Evolutionary conservation across 2,113 vertebrate genomes (phyloP).

Genomic region (Tretioscincus oriximinensis): DNA sequence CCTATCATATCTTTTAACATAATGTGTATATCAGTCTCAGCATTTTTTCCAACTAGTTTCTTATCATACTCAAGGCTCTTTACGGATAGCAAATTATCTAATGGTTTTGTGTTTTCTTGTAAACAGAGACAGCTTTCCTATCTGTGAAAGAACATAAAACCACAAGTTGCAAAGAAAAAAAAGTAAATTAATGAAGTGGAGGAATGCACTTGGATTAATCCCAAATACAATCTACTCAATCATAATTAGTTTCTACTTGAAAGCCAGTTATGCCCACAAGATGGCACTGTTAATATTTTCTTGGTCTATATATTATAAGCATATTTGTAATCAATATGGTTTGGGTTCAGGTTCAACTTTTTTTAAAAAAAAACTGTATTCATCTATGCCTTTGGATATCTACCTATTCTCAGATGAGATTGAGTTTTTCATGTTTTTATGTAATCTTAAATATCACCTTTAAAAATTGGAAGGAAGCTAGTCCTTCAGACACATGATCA

Average conservation of each 20-base stretch:
- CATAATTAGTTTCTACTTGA: not conserved
- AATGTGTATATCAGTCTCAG: not conserved
- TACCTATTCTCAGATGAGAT: not conserved
- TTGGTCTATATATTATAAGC: slow-evolving; percentile 21
- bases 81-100: slow-evolving; percentile 9
- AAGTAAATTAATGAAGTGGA: slow-evolving; percentile 1
- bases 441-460: not conserved
- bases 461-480: not conserved
- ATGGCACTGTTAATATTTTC: slow-evolving; percentile 4
- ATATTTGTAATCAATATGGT: not conserved
- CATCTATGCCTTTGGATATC: not conserved
- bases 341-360: not conserved
- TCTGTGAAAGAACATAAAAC: not conserved
- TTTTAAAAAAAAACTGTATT: not conserved
- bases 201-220: not conserved
- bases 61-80: not conserved
- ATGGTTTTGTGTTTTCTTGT: not conserved
- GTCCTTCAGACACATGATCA: not conserved
- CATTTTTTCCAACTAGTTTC: not conserved
- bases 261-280: not conserved
- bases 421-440: not conserved
- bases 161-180: not conserved
- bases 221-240: slow-evolving; percentile 15
- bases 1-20: too few species aligned
- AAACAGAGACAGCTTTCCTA: slow-evolving; percentile 13